A percentile compares a stretch with the other conserved stretches of the same genome.
These are phyloP conservation scores for Myotis davidii DNA, from an alignment of 2,113 vertebrate genomes.

Conservation along the genomic window DNA sequence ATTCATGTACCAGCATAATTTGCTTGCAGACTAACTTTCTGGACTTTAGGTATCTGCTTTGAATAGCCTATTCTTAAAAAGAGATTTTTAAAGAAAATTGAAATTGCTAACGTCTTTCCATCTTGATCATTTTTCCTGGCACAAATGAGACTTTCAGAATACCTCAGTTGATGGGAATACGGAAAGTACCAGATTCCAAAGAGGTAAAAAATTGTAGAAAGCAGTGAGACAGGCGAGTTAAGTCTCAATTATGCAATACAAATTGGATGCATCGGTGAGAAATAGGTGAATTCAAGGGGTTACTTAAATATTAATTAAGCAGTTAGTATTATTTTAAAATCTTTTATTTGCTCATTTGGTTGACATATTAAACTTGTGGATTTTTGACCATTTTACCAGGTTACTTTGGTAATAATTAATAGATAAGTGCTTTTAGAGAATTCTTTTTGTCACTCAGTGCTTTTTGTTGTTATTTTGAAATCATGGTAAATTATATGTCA, in stretches of 20 bases:
- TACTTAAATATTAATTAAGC: slow-evolving; percentile 5
- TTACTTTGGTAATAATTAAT: slow-evolving; percentile 32
- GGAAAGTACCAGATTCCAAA: neutral
- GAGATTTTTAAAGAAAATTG: slow-evolving; percentile 21
- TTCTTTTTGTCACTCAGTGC: neutral
- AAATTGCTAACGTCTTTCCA: neutral
- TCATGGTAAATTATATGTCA: slow-evolving; percentile 5
- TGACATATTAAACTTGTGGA: neutral
- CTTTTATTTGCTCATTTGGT: neutral
- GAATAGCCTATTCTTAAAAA: neutral
- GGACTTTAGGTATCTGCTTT: neutral
- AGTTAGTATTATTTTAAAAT: neutral
- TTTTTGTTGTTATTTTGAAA: slow-evolving; percentile 37
- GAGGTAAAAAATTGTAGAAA: neutral
- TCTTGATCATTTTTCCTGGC: neutral
- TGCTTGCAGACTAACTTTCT: neutral
- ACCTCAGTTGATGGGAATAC: neutral
- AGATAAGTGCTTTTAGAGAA: neutral
- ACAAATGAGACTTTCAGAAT: neutral
- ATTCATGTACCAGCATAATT: neutral
- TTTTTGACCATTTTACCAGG: neutral
- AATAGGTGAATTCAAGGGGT: neutral
- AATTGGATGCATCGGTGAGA: slow-evolving; percentile 15
- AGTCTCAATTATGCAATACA: neutral
- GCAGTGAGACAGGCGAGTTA: neutral